Evolutionary conservation across 1,140 invertebrate species (phyloP), one percentile per base, ranked within the genome.

Genomic region (Drosophila pruinosa): DNA sequence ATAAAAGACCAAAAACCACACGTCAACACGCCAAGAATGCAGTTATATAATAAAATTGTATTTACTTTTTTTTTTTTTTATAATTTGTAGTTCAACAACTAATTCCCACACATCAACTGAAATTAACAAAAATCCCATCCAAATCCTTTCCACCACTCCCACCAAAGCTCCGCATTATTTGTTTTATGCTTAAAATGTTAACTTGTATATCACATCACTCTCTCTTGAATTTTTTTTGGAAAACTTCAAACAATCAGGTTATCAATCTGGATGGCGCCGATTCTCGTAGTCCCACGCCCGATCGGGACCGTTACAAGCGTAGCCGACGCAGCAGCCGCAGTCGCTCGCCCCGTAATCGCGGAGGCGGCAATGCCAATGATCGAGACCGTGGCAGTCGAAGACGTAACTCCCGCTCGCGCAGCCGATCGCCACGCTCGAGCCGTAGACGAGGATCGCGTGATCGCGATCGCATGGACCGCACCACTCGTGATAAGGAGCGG

Each of bases 401-500:
- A 4, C 70, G 91, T 58, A 36, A 91, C 88, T 86, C 89, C 73
- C 65, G 92, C 75, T 89, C 90, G 70, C 89, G 93, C 38, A 92
- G 92, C 38, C 78, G 78, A 50, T 91, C 90, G 2, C 89, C 90
- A 43, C 78, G 85, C 31, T 82, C 90, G 8, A 81, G 91, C 56
- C 92, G 93, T 10, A 89, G 93, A 0, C 93, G 93, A 14, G 91
- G 92, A 50, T 93, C 93, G 10, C 91, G 93, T 54, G 88, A 90
- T 72, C 82, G 92, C 45, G 94, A 94, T n/a, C 92, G 93, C 36
- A 92, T 93, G 59, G 94, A 94, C 14, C 92, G 92, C 41, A 92
- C 92, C 59, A 93, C 94, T 10, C 93, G 94, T 75, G 95, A 96
- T 82, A 94, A 94, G 28, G 95, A 97, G 74, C 94, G 95, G 47